Evolutionary conservation across 2,113 vertebrate species (phyloP).

Genomic region (Theristicus caerulescens): DNA sequence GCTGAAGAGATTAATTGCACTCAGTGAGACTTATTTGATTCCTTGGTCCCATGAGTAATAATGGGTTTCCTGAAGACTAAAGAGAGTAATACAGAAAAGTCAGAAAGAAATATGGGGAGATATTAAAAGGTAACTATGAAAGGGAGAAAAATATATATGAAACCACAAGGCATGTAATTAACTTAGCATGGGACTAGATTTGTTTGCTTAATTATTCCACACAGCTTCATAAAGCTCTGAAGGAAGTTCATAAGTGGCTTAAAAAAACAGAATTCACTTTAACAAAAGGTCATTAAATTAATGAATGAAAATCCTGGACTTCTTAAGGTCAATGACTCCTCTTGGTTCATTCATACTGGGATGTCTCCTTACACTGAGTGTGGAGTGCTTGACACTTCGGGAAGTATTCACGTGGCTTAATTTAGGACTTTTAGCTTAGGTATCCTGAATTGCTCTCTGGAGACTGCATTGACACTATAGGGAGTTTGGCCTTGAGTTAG

Average conservation of each 20-base stretch:
- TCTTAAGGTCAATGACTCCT: conserved; percentile 11
- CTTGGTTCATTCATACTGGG: conserved; percentile 24
- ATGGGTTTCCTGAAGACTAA: conserved; percentile 51
- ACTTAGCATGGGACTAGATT: conserved; percentile 49
- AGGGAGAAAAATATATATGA: conserved; percentile 27
- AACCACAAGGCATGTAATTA: conserved; percentile 59
- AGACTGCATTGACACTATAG: neutral
- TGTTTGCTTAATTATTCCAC: conserved; percentile 60
- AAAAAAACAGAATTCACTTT: neutral
- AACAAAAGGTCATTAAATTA: conserved; percentile 27
- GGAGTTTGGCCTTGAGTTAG: neutral
- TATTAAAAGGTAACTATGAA: conserved; percentile 54
- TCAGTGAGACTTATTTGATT: conserved; percentile 24
- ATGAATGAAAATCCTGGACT: conserved; percentile 40
- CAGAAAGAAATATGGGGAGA: conserved; percentile 53
- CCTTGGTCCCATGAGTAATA: conserved; percentile 50
- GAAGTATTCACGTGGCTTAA: conserved; percentile 3
- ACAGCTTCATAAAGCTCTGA: conserved; percentile 36
- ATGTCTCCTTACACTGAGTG: neutral
- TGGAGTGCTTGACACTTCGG: neutral
- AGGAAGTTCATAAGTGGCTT: conserved; percentile 26
- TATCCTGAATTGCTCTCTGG: conserved; percentile 31
- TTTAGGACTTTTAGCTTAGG: conserved; percentile 7
- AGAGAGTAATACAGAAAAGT: conserved; percentile 44
- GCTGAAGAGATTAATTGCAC: conserved; percentile 41